phyloP scores from a whole-genome alignment of 2,888 invertebrate species.

The Xanthorhoe designata region DNA sequence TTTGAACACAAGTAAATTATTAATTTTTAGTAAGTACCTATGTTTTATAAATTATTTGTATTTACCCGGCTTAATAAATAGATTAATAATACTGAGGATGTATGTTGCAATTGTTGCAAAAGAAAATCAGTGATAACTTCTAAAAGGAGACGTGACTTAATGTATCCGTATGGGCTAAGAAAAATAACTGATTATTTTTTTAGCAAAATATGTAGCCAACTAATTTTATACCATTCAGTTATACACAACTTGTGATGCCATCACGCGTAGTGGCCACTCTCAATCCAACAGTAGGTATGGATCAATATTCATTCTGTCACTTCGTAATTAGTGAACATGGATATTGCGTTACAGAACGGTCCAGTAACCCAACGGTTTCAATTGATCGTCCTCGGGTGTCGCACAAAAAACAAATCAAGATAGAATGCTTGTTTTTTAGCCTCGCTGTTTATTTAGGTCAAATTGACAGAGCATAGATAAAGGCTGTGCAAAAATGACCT shows the following conservation, averaged over 20 bases:
- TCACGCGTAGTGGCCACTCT: neutral
- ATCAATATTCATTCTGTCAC: conserved; percentile 60
- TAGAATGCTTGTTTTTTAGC: conserved; percentile 17
- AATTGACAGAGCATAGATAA: neutral
- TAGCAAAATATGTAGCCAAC: too few relatives aligned
- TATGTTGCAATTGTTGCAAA: too few relatives aligned
- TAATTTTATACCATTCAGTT: neutral
- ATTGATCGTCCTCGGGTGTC: conserved; percentile 59
- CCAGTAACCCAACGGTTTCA: conserved; percentile 73
- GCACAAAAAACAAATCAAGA: conserved; percentile 25
- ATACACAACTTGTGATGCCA: neutral
- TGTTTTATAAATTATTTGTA: too few relatives aligned
- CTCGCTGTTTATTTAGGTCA: conserved; percentile 4
- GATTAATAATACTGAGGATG: too few relatives aligned
- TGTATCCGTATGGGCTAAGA: too few relatives aligned
- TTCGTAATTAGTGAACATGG: conserved; percentile 62
- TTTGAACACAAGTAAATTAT: too few relatives aligned
- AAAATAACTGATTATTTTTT: too few relatives aligned
- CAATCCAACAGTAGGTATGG: conserved; percentile 6
- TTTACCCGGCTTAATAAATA: too few relatives aligned
- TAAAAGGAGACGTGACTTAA: too few relatives aligned
- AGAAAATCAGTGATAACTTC: too few relatives aligned
- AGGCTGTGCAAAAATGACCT: neutral
- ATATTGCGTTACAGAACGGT: conserved; percentile 70
- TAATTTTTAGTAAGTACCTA: too few relatives aligned